phyloP scores from a whole-genome alignment of 2,113 vertebrate genomes.

The Takifugu flavidus region DNA sequence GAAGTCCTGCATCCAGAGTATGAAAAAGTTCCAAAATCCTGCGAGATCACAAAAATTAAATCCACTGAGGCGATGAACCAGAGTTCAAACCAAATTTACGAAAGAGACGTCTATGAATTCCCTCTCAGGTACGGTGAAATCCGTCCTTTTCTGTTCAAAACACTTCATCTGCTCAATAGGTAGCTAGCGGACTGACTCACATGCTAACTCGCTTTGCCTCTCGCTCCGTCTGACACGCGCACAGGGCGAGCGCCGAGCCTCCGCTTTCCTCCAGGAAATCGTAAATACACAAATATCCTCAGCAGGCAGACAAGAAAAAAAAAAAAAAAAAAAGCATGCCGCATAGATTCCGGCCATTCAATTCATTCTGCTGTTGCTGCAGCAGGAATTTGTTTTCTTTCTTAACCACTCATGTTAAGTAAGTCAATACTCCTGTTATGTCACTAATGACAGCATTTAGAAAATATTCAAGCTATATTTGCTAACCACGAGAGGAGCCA shows the following conservation, averaged over 20 bases:
- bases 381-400: conserved; percentile 49
- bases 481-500: background rate
- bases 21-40: conserved; percentile 21
- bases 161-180: conserved; percentile 56
- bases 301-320: conserved; percentile 38
- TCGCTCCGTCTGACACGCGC: conserved; percentile 27
- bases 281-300: conserved; percentile 68
- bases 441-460: background rate
- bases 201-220: conserved; percentile 16
- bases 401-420: conserved; percentile 32
- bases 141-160: conserved; percentile 23
- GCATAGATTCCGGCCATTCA: conserved; percentile 56
- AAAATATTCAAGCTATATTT: background rate
- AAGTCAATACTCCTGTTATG: conserved; percentile 18
- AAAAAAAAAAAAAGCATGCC: conserved; percentile 26
- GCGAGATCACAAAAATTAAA: conserved; percentile 17
- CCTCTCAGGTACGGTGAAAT: background rate
- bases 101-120: background rate
- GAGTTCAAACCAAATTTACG: background rate
- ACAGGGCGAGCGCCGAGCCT: conserved; percentile 43
- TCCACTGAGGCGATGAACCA: conserved; percentile 18
- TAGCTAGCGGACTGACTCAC: conserved; percentile 52
- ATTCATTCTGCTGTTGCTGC: conserved; percentile 37
- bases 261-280: conserved; percentile 85
- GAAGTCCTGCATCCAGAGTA: conserved; percentile 13